phyloP scores from a whole-genome alignment of 2,888 invertebrate genomes.

The Apantesis nais region DNA sequence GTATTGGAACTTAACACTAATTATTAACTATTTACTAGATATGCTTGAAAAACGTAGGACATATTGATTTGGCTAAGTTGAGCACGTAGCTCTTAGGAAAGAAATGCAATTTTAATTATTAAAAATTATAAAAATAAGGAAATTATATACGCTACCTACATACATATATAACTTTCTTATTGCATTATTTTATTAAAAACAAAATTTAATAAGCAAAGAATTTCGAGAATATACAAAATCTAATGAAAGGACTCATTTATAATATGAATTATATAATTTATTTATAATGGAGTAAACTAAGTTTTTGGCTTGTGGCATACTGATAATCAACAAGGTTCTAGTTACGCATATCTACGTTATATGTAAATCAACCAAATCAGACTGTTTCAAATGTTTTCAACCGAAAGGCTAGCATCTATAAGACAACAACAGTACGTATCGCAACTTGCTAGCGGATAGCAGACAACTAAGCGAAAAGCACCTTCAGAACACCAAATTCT shows the following conservation, averaged over 20 bases:
- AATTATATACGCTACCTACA: background rate
- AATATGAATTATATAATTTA: constrained; percentile 24
- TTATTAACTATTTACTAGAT: constrained; percentile 31
- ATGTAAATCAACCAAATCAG: background rate
- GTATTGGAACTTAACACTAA: constrained; percentile 32
- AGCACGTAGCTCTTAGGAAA: constrained; percentile 26
- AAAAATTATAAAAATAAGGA: constrained; percentile 2
- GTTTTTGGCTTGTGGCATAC: background rate
- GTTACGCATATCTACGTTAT: background rate
- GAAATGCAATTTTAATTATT: constrained; percentile 1
- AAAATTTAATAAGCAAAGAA: constrained; percentile 5
- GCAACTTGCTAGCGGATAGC: background rate
- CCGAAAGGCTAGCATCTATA: background rate
- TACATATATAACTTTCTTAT: background rate
- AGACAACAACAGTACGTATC: too few species aligned
- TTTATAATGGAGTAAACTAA: constrained; percentile 6
- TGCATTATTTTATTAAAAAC: background rate
- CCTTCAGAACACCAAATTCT: background rate
- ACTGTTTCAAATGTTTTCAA: background rate
- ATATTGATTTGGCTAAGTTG: constrained; percentile 41
- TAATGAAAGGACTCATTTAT: constrained; percentile 20
- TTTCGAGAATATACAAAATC: constrained; percentile 13
- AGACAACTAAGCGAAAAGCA: background rate
- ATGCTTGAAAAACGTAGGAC: constrained; percentile 38
- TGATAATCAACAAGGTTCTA: constrained; percentile 10